Evolutionary conservation across 2,113 vertebrate species (phyloP).

Genomic region (Paramisgurnus dabryanus): DNA sequence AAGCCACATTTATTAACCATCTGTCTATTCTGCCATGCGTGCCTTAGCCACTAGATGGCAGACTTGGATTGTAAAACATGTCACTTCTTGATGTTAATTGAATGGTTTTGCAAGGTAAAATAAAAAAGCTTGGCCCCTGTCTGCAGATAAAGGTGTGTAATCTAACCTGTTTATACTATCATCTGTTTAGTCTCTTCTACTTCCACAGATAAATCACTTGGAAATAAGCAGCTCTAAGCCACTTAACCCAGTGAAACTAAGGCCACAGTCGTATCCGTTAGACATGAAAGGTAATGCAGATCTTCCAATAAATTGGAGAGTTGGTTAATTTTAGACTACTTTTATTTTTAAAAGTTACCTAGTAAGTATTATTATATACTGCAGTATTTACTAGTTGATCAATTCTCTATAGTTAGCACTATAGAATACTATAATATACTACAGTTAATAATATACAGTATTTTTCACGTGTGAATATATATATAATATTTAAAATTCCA

Average conservation of each 20-base stretch:
- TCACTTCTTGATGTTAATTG: too few relatives aligned
- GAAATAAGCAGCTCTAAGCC: neutral
- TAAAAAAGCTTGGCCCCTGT: neutral
- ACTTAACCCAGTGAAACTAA: slow-evolving; percentile 10
- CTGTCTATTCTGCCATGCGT: neutral
- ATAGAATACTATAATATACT: too few relatives aligned
- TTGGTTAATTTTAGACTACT: too few relatives aligned
- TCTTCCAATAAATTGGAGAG: neutral
- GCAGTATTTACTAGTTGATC: too few relatives aligned
- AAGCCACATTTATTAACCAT: neutral
- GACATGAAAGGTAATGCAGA: neutral
- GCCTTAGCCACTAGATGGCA: neutral
- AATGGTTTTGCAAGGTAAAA: neutral
- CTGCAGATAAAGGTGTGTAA: neutral
- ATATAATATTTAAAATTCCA: too few relatives aligned
- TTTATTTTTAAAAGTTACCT: too few relatives aligned
- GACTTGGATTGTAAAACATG: neutral
- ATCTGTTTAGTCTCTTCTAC: slow-evolving; percentile 7
- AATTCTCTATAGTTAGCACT: too few relatives aligned
- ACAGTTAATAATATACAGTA: too few relatives aligned
- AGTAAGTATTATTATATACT: too few relatives aligned
- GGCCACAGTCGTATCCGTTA: neutral
- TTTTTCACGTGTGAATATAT: too few relatives aligned
- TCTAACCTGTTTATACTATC: neutral
- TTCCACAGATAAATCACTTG: slow-evolving; percentile 8